Evolutionary conservation across 2,888 invertebrate species (phyloP), one percentile per base, ranked within the genome.

Genomic region (Hyposoter dolosus): DNA sequence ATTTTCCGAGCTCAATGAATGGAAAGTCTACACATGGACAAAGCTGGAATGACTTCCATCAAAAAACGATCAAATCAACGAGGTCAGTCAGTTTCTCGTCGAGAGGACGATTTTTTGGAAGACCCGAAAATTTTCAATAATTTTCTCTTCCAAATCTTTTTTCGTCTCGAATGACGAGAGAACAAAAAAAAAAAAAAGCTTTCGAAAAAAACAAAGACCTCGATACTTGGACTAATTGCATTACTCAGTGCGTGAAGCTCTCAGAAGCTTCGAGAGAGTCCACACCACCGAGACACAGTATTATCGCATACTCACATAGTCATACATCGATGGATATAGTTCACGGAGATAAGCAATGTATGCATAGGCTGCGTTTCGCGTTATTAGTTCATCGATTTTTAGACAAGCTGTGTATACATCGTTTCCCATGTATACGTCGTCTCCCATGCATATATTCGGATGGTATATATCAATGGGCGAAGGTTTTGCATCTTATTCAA

Each of bases 351-450:
- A 85, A 77, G 79, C 80, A 86, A 87, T 84, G 76, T 86, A 83
- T 88, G 82, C 84, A 85, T 85, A 88, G 74, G 77, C 83, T 83
- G 82, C 47, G 76, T 74, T 65, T 60, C 77, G 81, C 80, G 81
- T 84, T 88, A 87, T 87, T 88, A 88, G 88, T 88, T 85, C 81
- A 88, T 88, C 84, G 88, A 88, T 88, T 88, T 88, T 87, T 88
- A 72, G 85, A 84, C 87, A 84, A 84, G 60, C 45, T 32, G 66
- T 47, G 50, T 77, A 72, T 45, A 45, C 75, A 45, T 32, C 65
- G n/a, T 43, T 23, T 40, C 6, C n/a, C 53, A 43, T 63, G 45
- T 19, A 28, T n/a, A n/a, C n/a, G n/a, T n/a, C n/a, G n/a, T n/a
- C n/a, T 28, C n/a, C 23, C 50, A 9, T 28, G 4, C 2, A 35